Conservation (phyloP, 2,113 vertebrate genomes). For the Peucedramus taeniatus region DNA sequence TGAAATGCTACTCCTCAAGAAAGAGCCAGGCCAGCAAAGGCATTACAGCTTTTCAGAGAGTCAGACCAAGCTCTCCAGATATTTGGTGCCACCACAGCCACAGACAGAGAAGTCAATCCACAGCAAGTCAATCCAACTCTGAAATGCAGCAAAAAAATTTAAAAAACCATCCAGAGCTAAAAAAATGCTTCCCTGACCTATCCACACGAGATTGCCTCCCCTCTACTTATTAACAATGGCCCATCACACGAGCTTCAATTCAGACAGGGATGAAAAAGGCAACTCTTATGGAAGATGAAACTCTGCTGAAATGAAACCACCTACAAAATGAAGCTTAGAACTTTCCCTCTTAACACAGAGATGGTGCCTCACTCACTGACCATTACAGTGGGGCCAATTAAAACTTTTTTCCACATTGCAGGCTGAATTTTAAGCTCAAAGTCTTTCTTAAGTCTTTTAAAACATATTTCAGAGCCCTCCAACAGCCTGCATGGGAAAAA, state of each 20-base stretch:
- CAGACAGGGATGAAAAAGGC: background rate
- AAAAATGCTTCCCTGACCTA: background rate
- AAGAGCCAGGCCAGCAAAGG: background rate
- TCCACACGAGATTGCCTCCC: background rate
- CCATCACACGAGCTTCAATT: background rate
- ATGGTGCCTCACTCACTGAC: background rate
- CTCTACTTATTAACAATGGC: conserved; percentile 4
- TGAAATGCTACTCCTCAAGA: background rate
- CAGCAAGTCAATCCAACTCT: background rate
- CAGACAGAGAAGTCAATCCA: background rate
- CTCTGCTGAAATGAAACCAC: background rate
- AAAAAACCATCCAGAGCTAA: background rate
- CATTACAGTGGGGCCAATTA: background rate
- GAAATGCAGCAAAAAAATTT: background rate
- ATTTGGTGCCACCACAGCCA: background rate
- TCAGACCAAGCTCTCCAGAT: background rate
- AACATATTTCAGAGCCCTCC: background rate
- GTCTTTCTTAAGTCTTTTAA: background rate
- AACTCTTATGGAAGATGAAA: background rate
- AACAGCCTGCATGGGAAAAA: background rate
- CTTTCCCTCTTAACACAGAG: background rate
- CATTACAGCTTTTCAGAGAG: background rate
- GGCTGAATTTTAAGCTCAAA: conserved; percentile 11
- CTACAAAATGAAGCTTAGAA: background rate
- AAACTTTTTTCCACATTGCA: background rate